phyloP scores from a whole-genome alignment of 2,888 invertebrate genomes.

The Pycnomerus fuliginosus region DNA sequence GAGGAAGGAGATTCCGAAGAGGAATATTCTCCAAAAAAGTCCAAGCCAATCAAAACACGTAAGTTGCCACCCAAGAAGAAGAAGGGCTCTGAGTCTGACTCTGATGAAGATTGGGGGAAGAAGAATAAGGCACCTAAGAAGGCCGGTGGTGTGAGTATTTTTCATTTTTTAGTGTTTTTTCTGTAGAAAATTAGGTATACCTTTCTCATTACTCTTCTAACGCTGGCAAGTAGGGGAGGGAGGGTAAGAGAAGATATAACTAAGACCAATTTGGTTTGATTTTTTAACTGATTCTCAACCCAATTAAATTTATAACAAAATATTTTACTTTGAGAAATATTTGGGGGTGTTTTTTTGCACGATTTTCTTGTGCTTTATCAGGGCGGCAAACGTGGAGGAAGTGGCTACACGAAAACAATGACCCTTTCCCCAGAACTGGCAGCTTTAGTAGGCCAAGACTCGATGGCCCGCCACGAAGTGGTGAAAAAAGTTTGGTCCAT shows the following conservation, averaged over 20 bases:
- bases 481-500: conserved; percentile 89
- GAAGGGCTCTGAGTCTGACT: conserved; percentile 68
- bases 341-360: too few species aligned
- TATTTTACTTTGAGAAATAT: too few species aligned
- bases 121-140: conserved; percentile 56
- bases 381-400: conserved; percentile 59
- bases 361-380: too few species aligned
- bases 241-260: too few species aligned
- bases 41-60: conserved; percentile 56
- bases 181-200: too few species aligned
- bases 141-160: conserved; percentile 35
- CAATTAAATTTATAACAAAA: too few species aligned
- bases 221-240: too few species aligned
- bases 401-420: conserved; percentile 83
- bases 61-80: conserved; percentile 60
- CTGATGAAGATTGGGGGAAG: conserved; percentile 69
- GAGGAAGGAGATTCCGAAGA: conserved; percentile 61
- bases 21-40: conserved; percentile 62
- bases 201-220: too few species aligned
- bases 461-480: conserved; percentile 85
- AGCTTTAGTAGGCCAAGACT: conserved; percentile 78
- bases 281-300: too few species aligned
- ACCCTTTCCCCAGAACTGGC: conserved; percentile 83
- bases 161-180: too few species aligned
- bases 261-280: too few species aligned